phyloP scores from a whole-genome alignment of 2,888 invertebrate genomes.

The Rotaria macrura region DNA sequence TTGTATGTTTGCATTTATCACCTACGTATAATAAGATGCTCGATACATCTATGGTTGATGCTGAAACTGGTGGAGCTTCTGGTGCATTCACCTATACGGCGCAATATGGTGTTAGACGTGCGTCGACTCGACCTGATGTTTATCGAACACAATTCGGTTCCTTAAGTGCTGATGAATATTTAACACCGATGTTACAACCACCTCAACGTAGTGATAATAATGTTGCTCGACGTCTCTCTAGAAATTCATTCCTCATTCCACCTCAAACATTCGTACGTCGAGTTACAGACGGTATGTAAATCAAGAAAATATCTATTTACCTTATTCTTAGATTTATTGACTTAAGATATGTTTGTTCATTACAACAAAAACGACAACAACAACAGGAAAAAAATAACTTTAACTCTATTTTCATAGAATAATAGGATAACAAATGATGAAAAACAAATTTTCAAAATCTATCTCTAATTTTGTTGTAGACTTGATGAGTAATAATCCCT shows the following conservation, averaged over 20 bases:
- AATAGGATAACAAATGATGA: too few species aligned
- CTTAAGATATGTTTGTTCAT: neutral
- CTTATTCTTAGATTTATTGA: neutral
- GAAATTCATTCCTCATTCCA: slow-evolving; percentile 17
- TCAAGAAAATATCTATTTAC: neutral
- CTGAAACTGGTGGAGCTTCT: neutral
- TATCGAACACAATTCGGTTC: slow-evolving; percentile 9
- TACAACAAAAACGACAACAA: neutral
- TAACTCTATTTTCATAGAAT: too few species aligned
- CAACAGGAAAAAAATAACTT: too few species aligned
- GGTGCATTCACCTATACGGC: neutral
- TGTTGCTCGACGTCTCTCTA: neutral
- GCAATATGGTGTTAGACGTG: neutral
- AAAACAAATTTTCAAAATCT: too few species aligned
- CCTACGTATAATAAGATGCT: neutral
- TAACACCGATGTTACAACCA: neutral
- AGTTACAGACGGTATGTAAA: neutral
- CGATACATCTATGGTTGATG: neutral
- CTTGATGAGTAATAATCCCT: too few species aligned
- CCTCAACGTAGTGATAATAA: neutral
- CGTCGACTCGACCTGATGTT: neutral
- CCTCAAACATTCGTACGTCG: neutral
- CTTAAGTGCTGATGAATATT: neutral
- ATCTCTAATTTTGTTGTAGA: too few species aligned
- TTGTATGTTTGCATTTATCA: neutral